Evolutionary conservation across 37 sponge, comb jelly and placozoan species (phyloP).

Genomic region (Haliclona indistincta): DNA sequence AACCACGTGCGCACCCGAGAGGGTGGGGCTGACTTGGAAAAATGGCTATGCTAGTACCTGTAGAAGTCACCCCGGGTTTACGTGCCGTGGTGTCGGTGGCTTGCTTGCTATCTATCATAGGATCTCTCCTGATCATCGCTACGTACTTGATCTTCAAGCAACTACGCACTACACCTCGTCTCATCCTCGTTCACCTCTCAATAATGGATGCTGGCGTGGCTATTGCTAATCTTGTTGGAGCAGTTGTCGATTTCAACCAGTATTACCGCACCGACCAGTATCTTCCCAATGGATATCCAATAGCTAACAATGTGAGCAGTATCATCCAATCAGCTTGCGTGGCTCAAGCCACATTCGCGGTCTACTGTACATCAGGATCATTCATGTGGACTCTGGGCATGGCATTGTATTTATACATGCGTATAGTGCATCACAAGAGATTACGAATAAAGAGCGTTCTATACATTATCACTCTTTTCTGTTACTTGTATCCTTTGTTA

Average conservation of each 20-base stretch:
- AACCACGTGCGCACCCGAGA: no score
- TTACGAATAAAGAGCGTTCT: no score
- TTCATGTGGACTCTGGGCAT: constrained; percentile 65
- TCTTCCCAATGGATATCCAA: neutral
- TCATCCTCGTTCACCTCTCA: constrained; percentile 56
- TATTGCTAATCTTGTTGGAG: constrained; percentile 47
- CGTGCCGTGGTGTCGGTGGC: constrained; percentile 9
- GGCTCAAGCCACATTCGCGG: constrained; percentile 66
- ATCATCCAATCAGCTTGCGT: constrained; percentile 8
- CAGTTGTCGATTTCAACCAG: constrained; percentile 25
- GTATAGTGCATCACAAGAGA: neutral
- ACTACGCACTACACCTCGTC: constrained; percentile 41
- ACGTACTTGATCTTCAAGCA: constrained; percentile 34
- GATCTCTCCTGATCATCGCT: constrained; percentile 48
- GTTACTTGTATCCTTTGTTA: neutral
- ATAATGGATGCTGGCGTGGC: constrained; percentile 38
- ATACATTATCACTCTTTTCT: neutral
- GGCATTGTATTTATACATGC: constrained; percentile 51
- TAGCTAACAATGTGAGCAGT: neutral
- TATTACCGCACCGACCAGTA: constrained; percentile 1
- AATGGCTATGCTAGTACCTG: no score
- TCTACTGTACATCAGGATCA: constrained; percentile 55
- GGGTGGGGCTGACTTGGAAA: no score
- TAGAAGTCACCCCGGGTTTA: no score
- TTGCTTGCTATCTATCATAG: constrained; percentile 37